Base-by-base conservation (phyloP, 2,888 invertebrate species). In the Xylota sylvarum region DNA sequence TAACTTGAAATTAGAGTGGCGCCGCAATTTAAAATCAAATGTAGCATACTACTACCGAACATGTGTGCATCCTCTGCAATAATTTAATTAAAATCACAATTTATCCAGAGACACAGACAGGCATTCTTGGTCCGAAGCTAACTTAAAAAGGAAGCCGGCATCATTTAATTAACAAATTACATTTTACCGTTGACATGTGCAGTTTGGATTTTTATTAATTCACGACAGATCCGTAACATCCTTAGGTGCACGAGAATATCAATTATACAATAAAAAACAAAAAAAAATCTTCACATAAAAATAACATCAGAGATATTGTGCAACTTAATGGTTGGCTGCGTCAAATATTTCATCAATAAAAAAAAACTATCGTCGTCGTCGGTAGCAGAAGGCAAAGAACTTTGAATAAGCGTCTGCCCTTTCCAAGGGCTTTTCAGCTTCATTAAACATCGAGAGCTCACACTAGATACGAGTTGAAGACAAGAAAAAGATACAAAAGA, bases 141-240 rank as follows among this genome's bases (percentile, higher is more conserved):
- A 12, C 17, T 10, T 23, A 23, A 17, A 56, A 27, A 35, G 48
- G 48, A 65, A 69, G 27, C 55, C 43, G 62, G 10, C 32, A 35
- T 77, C 50, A 50, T 67, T 77, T 50, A 77, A 69, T 76, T 60
- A 77, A 69, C 48, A 60, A 77, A 77, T 58, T 46, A 27, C 58
- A 35, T 14, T 62, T 52, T 46, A 55, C 43, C 50, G 70, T n/a
- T 62, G 70, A 79, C 78, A 43, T 52, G 30, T 77, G 69, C 40
- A 70, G 32, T 37, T 58, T 9, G 50, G 30, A 27, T 19, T 37
- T 52, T 65, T 72, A 77, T 69, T 69, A 69, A 69, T 69, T 60
- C 50, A 60, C 2, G 32, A 19, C n/a, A 58, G 32, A 50, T 58
- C 14, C 48, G 27, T 35, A 12, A 27, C 23, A n/a, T 64, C 27